Base-by-base conservation (phyloP, 2,888 invertebrate species). In the Gortyna flavago region DNA sequence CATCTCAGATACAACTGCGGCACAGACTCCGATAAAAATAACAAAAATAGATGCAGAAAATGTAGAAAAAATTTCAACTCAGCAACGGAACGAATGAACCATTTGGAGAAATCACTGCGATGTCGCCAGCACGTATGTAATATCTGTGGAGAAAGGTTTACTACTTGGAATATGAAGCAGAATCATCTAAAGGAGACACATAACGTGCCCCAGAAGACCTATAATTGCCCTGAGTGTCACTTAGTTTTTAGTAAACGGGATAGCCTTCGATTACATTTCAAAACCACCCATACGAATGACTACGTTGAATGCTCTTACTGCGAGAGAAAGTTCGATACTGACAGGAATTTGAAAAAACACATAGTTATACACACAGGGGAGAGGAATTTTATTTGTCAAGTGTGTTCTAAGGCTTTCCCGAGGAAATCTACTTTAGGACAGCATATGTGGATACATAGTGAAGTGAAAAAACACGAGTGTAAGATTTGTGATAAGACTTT, bases 361-460 rank as follows among this genome's bases (percentile, higher is more conserved):
- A 86, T 77, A 0, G 88, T 90, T 0, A 83, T 90, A 0, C 93
- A 93, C 65, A 91, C 93, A 0, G 92, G 91, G 0, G 91, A 90
- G 54, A 92, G 92, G 61, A 80, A 82, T 25, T 92, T 90, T 41
- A 80, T 86, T 8, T 93, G 93, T 72, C 80, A 83, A 7, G 89
- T 91, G 8, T 93, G 93, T 67, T 85, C 91, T 16, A 93, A 93
- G 74, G 93, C 91, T 7, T 93, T 92, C 71, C 86, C 89, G 9
- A 88, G 92, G 62, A 89, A 88, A 68, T 89, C 90, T 9, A 90
- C 90, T 2, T 80, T 93, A 70, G 83, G 83, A 1, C 92, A 93
- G 70, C 93, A 93, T 61, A 91, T 91, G 89, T 93, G 93, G 92
- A 91, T 92, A 51, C 93, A 93, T 71, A 91, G 91, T 70, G 91